Conservation (phyloP, 2,113 vertebrate species). For the Poeciliopsis turrubarensis region DNA sequence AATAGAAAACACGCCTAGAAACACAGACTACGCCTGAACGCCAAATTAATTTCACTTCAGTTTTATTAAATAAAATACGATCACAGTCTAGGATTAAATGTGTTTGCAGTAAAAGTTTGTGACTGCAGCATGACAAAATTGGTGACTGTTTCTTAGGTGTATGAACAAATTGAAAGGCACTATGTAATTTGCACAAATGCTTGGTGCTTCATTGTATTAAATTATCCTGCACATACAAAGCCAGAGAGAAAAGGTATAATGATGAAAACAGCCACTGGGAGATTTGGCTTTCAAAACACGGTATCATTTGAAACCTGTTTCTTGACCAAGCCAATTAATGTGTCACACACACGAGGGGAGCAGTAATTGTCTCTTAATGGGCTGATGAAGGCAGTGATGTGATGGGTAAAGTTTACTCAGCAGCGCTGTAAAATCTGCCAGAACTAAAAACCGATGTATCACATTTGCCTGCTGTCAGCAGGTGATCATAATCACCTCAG, state of each 20-base stretch:
- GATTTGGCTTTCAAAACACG: background rate
- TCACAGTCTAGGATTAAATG: too few relatives aligned
- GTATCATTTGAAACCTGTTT: background rate
- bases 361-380: background rate
- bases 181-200: too few relatives aligned
- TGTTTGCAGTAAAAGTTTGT: too few relatives aligned
- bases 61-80: background rate
- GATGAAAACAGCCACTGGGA: too few relatives aligned
- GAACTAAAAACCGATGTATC: background rate
- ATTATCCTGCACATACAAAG: too few relatives aligned
- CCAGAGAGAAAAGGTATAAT: too few relatives aligned
- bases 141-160: too few relatives aligned
- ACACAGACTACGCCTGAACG: background rate
- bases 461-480: background rate
- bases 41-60: too few relatives aligned
- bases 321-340: background rate
- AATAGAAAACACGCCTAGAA: background rate
- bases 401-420: background rate
- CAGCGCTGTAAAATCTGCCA: background rate
- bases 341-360: background rate
- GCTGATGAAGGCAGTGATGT: background rate
- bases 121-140: too few relatives aligned
- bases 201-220: too few relatives aligned
- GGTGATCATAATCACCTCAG: background rate
- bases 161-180: too few relatives aligned